Evolutionary conservation across 2,113 vertebrate species (phyloP).

Genomic region (Oryzias curvinotus): DNA sequence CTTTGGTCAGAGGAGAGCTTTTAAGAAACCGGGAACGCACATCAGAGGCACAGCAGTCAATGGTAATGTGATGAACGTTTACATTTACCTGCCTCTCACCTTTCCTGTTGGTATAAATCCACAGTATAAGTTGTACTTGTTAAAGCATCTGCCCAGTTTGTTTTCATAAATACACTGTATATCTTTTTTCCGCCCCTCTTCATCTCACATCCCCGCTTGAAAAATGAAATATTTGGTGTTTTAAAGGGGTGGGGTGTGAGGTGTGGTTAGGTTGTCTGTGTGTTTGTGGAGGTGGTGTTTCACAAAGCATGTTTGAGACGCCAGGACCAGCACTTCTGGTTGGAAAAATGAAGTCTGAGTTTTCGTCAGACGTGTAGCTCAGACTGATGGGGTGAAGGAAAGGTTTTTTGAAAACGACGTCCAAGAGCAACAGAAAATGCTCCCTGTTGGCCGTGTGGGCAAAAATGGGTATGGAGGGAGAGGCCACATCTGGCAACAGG

Average conservation of each 20-base stretch:
- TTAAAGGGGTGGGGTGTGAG: constrained; percentile 18
- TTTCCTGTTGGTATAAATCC: constrained; percentile 64
- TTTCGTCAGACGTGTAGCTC: constrained; percentile 60
- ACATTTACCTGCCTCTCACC: constrained; percentile 77
- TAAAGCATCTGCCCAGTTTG: constrained; percentile 56
- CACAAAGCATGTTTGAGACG: constrained; percentile 28
- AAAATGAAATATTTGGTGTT: constrained; percentile 65
- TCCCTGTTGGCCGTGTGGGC: constrained; percentile 65
- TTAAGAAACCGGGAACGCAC: constrained; percentile 66
- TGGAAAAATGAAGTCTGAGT: constrained; percentile 67
- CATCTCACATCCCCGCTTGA: constrained; percentile 22
- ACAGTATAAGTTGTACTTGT: constrained; percentile 56
- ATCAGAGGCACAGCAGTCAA: constrained; percentile 67
- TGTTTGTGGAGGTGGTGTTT: constrained; percentile 20
- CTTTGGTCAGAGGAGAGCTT: constrained; percentile 71
- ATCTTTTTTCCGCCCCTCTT: constrained; percentile 10
- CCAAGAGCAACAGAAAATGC: constrained; percentile 75
- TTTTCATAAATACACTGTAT: constrained; percentile 66
- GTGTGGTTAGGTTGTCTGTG: constrained; percentile 22
- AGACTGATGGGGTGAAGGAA: constrained; percentile 65
- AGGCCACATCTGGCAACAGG: constrained; percentile 57
- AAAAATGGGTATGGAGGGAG: constrained; percentile 64
- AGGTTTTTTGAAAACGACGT: constrained; percentile 60
- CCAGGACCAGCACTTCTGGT: constrained; percentile 71
- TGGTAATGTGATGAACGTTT: constrained; percentile 76